Conservation (phyloP, 2,888 invertebrate species). For the Brachypterus glaber region DNA sequence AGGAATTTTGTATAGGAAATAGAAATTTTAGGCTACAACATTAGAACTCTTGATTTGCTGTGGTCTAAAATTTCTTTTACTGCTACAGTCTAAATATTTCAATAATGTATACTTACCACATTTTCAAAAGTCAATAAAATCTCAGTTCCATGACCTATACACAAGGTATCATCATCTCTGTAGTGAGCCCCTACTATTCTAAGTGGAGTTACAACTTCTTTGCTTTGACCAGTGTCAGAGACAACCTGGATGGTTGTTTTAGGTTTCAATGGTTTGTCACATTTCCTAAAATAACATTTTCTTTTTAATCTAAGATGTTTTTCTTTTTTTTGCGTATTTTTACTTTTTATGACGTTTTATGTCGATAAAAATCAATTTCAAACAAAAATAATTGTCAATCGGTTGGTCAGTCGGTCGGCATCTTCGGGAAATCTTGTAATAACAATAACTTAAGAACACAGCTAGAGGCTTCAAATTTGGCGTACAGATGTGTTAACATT, state of each 20-base stretch:
- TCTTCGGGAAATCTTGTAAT: no score
- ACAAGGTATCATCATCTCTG: slow-evolving; percentile 38
- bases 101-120: slow-evolving; percentile 43
- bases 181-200: slow-evolving; percentile 44
- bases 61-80: no score
- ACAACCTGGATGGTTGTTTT: slow-evolving; percentile 52
- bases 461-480: no score
- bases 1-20: no score
- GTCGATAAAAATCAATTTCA: no score
- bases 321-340: neutral
- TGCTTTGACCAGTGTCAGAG: slow-evolving; percentile 42
- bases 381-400: slow-evolving; percentile 5
- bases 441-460: no score
- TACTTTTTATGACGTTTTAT: slow-evolving; percentile 1
- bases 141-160: slow-evolving; percentile 50
- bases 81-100: no score
- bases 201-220: slow-evolving; percentile 45
- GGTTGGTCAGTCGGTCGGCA: no score
- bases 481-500: no score
- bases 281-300: slow-evolving; percentile 32
- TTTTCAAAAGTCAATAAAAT: slow-evolving; percentile 51
- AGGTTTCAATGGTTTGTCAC: slow-evolving; percentile 55
- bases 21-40: no score
- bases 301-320: slow-evolving; percentile 4
- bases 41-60: no score